Evolutionary conservation across 1,140 invertebrate species (phyloP).

Genomic region (Listronotus oregonensis): DNA sequence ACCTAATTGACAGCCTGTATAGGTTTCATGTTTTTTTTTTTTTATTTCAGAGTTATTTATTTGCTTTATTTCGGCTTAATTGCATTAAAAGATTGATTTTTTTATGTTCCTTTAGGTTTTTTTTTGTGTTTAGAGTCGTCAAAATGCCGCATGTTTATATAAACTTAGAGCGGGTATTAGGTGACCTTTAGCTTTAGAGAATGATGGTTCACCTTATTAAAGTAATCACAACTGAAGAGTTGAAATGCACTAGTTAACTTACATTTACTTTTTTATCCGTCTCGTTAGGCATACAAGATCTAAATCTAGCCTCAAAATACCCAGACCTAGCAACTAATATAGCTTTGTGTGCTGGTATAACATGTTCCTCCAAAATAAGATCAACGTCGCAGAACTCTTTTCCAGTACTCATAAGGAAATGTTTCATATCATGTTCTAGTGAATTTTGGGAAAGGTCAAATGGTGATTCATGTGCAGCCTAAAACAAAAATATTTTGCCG

Average conservation of each 20-base stretch:
- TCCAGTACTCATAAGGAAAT: slow-evolving; percentile 74
- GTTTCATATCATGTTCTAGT: slow-evolving; percentile 88
- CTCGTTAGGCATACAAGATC: slow-evolving; percentile 84
- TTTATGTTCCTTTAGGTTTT: no score
- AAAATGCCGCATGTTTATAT: no score
- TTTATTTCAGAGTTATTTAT: no score
- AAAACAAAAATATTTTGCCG: neutral
- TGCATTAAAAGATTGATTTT: no score
- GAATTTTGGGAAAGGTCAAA: slow-evolving; percentile 70
- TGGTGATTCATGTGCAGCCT: slow-evolving; percentile 40
- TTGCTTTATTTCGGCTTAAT: no score
- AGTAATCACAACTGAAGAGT: neutral
- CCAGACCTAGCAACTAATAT: slow-evolving; percentile 87
- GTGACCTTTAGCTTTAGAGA: no score
- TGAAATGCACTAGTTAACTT: no score
- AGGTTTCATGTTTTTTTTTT: no score
- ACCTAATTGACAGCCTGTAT: no score
- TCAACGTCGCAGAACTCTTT: slow-evolving; percentile 89
- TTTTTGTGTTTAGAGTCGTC: no score
- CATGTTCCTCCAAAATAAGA: slow-evolving; percentile 74
- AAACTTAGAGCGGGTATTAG: no score
- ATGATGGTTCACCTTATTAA: no score
- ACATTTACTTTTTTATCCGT: slow-evolving; percentile 87
- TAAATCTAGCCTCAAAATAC: slow-evolving; percentile 95
- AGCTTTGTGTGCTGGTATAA: slow-evolving; percentile 86